These are phyloP conservation scores for Salvelinus fontinalis DNA, from an alignment of 2,113 vertebrate species.

Conservation along the genomic window DNA sequence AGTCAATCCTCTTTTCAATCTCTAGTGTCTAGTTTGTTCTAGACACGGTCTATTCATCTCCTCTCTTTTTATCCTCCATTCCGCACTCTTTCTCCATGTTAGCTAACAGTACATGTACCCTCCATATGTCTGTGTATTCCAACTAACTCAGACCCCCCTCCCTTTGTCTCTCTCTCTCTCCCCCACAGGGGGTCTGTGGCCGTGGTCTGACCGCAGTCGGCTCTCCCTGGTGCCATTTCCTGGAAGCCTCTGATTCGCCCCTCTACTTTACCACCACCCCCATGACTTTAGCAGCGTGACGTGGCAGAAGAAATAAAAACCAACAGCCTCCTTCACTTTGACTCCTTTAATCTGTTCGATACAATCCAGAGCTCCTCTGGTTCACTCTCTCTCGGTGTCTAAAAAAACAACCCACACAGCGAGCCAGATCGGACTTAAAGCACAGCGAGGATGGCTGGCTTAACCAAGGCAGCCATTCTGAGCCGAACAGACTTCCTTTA, in stretches of 20 bases:
- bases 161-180: not conserved
- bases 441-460: not conserved
- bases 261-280: not conserved
- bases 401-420: not conserved
- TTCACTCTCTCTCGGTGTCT: not conserved
- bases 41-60: not conserved
- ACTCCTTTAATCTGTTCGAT: slow-evolving; percentile 19
- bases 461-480: not conserved
- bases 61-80: not conserved
- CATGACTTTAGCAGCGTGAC: too few relatives aligned
- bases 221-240: slow-evolving; percentile 15
- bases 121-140: not conserved
- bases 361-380: not conserved
- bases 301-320: not conserved
- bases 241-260: slow-evolving; percentile 7
- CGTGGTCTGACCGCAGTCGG: slow-evolving; percentile 24
- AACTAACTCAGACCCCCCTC: too few relatives aligned
- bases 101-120: not conserved
- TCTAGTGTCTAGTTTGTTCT: not conserved
- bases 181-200: slow-evolving; percentile 9
- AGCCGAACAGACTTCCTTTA: not conserved
- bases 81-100: not conserved
- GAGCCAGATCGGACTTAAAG: not conserved
- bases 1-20: not conserved
- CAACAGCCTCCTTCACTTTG: slow-evolving; percentile 21